A percentile compares a stretch with the other conserved stretches of the same genome.
phyloP scores from a whole-genome alignment of 2,888 invertebrate species.

The Ditula angustiorana region DNA sequence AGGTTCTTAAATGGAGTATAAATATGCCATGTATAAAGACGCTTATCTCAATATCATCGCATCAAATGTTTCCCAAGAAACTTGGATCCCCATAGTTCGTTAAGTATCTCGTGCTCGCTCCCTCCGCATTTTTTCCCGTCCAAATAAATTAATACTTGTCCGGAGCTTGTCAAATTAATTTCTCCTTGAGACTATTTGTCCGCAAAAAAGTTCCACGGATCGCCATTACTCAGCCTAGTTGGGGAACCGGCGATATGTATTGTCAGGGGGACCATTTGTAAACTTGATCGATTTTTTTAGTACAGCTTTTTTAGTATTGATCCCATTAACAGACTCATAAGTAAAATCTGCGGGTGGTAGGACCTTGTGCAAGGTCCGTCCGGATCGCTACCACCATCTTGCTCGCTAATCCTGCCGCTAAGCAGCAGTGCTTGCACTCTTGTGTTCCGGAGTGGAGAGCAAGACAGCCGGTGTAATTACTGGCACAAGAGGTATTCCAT shows the following conservation, averaged over 20 bases:
- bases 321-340: too few relatives aligned
- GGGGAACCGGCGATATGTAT: constrained; percentile 41
- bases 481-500: too few relatives aligned
- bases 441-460: too few relatives aligned
- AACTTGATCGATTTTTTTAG: constrained; percentile 32
- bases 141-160: constrained; percentile 83
- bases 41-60: constrained; percentile 9
- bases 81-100: constrained; percentile 45
- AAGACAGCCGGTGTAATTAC: too few relatives aligned
- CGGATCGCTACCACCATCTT: too few relatives aligned
- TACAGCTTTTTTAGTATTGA: constrained; percentile 5
- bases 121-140: constrained; percentile 81
- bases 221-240: constrained; percentile 69
- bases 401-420: too few relatives aligned
- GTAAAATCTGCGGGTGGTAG: too few relatives aligned
- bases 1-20: too few relatives aligned
- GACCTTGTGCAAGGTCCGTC: too few relatives aligned
- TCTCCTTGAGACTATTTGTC: constrained; percentile 84
- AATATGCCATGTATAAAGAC: background rate
- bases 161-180: constrained; percentile 84
- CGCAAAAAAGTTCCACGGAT: constrained; percentile 80
- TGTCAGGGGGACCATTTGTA: constrained; percentile 34
- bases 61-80: constrained; percentile 10
- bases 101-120: constrained; percentile 41
- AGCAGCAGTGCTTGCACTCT: too few relatives aligned